These are phyloP conservation scores for Thyatira batis DNA, from an alignment of 2,888 invertebrate genomes.

Conservation along the genomic window DNA sequence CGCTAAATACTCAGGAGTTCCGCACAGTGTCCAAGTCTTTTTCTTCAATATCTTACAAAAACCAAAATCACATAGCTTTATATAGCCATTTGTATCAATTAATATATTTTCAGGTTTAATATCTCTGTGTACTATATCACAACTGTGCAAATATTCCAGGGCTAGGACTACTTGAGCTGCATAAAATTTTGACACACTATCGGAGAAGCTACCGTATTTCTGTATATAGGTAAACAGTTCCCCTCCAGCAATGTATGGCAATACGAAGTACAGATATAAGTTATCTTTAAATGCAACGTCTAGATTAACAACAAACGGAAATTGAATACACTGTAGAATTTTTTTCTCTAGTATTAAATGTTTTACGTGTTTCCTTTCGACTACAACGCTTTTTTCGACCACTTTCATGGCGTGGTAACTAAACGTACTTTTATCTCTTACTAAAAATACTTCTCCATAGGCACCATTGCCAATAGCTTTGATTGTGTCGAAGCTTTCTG, in stretches of 20 bases:
- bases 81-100: constrained; percentile 87
- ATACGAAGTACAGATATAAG: constrained; percentile 90
- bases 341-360: constrained; percentile 94
- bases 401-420: constrained; percentile 94
- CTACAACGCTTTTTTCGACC: constrained; percentile 90
- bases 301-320: constrained; percentile 92
- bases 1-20: constrained; percentile 98
- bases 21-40: constrained; percentile 95
- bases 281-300: constrained; percentile 93
- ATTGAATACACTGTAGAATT: constrained; percentile 90
- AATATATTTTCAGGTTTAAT: constrained; percentile 96
- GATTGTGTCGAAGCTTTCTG: constrained; percentile 86
- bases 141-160: constrained; percentile 94
- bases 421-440: constrained; percentile 83
- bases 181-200: constrained; percentile 92
- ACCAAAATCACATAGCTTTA: constrained; percentile 95
- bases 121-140: constrained; percentile 93
- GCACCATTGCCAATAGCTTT: constrained; percentile 93
- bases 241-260: constrained; percentile 92
- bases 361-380: constrained; percentile 93
- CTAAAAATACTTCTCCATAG: constrained; percentile 92
- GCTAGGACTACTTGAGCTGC: constrained; percentile 93
- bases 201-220: constrained; percentile 84
- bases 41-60: constrained; percentile 90
- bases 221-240: constrained; percentile 92